Evolutionary conservation across 2,113 vertebrate genomes (phyloP), one percentile per base, ranked within the genome.

Genomic region (Centropristis striata): DNA sequence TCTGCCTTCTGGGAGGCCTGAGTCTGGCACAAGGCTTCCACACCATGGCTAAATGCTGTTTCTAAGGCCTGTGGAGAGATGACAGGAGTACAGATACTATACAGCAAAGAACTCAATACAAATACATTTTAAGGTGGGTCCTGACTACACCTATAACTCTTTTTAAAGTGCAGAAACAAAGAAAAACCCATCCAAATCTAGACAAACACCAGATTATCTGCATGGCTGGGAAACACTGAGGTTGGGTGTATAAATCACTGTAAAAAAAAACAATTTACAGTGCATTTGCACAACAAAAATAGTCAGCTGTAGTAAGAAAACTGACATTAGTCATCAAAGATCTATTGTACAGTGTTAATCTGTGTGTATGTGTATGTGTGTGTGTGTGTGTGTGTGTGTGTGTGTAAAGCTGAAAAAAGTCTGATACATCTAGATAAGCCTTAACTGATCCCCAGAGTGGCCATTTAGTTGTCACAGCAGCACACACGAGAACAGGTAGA

Each of bases 11-110:
- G 51, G n/a, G 21, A 0, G 20, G 39, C 74, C 3, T 60, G 84
- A 47, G 25, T 8, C 44, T 81, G 3, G 42, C 90, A 89, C 64
- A 94, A 12, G 13, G 15, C 4, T 0, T 92, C 77, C 78, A 95
- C 88, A 0, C 81, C 32, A 0, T 21, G 2, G 16, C 67, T 63
- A 18, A 95, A 93, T 0, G 51, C 88, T 16, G 2, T 12, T 0
- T 77, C 71, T 14, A 69, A 1, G 0, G 66, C 91, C 94, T 95
- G 81, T 1, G 61, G 21, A 39, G 21, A 71, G 50, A 32, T 7
- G 18, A 57, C 8, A 58, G 5, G 14, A 3, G 21, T 16, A 4
- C 16, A 37, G 46, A 54, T 21, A 51, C 15, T 12, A 55, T 9
- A 41, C 8, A 53, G 12, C 2, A 21, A 11, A 1, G 32, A 14